These are phyloP conservation scores for Littorina saxatilis DNA, from an alignment of 1,140 invertebrate species.

Conservation along the genomic window DNA sequence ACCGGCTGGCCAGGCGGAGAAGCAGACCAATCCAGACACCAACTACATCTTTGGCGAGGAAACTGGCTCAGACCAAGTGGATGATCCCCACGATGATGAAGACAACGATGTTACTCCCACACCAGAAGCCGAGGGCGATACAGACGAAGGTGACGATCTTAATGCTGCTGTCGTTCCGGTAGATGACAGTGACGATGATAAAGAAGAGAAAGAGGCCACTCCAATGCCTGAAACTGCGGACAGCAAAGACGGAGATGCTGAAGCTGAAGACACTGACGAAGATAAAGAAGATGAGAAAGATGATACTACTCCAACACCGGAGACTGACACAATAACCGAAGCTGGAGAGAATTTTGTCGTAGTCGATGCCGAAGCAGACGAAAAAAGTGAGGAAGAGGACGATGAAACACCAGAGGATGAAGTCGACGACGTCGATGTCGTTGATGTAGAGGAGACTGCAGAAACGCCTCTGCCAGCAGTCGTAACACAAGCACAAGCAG, in stretches of 20 bases:
- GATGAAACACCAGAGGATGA: not conserved
- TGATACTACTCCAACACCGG: not conserved
- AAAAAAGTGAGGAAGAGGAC: not conserved
- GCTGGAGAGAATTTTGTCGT: not conserved
- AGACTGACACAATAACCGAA: not conserved
- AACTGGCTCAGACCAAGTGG: not conserved
- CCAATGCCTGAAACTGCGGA: not conserved
- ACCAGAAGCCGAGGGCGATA: not conserved
- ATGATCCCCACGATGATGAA: not conserved
- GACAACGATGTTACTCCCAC: not conserved
- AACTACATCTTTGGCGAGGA: not conserved
- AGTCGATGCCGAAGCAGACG: not conserved
- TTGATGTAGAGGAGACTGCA: not conserved
- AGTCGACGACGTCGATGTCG: not conserved
- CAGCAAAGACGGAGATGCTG: not conserved
- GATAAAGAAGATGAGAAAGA: not conserved
- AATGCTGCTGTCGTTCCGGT: too few relatives aligned
- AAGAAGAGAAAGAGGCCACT: not conserved
- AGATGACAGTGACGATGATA: not conserved
- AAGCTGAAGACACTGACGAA: not conserved
- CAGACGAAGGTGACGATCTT: too few relatives aligned
- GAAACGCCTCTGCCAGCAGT: not conserved
- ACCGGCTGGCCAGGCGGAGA: not conserved
- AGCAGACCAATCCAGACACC: not conserved
- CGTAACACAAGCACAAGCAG: not conserved